These are phyloP conservation scores for Rhinogobio ventralis DNA, from an alignment of 2,797 vertebrate species.

Conservation along the genomic window DNA sequence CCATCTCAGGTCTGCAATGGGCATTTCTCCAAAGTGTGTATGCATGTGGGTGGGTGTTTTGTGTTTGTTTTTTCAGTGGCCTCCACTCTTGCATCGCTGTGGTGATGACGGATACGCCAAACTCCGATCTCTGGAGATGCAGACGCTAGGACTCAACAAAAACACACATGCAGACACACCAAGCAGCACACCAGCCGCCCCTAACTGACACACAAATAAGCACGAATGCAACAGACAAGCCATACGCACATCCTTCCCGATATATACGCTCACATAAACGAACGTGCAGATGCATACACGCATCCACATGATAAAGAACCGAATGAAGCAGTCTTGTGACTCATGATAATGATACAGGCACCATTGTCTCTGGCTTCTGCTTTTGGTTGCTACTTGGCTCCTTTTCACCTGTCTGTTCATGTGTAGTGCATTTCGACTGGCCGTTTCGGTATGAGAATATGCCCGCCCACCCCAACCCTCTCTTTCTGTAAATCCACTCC, in stretches of 20 bases:
- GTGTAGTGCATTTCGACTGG: slow-evolving; percentile 47
- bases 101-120: slow-evolving; percentile 70
- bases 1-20: slow-evolving; percentile 56
- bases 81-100: slow-evolving; percentile 44
- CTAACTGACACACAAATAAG: slow-evolving; percentile 54
- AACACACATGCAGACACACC: slow-evolving; percentile 67
- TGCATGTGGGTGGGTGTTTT: slow-evolving; percentile 52
- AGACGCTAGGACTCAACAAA: slow-evolving; percentile 61
- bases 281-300: slow-evolving; percentile 31
- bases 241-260: slow-evolving; percentile 20
- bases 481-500: slow-evolving; percentile 39
- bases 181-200: slow-evolving; percentile 61
- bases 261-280: slow-evolving; percentile 34
- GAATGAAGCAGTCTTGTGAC: slow-evolving; percentile 54
- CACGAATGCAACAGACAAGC: slow-evolving; percentile 67
- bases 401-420: slow-evolving; percentile 42
- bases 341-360: slow-evolving; percentile 41
- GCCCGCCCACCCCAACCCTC: slow-evolving; percentile 16
- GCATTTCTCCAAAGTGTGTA: slow-evolving; percentile 64
- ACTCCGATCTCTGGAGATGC: slow-evolving; percentile 62
- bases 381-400: slow-evolving; percentile 58
- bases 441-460: slow-evolving; percentile 41
- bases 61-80: slow-evolving; percentile 72
- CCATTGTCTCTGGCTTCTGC: slow-evolving; percentile 55
- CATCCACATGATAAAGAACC: slow-evolving; percentile 60